A percentile compares a stretch with the other conserved stretches of the same genome.
These are phyloP conservation scores for Epirrhoe alternata DNA, from an alignment of 2,888 invertebrate species.

Conservation along the genomic window DNA sequence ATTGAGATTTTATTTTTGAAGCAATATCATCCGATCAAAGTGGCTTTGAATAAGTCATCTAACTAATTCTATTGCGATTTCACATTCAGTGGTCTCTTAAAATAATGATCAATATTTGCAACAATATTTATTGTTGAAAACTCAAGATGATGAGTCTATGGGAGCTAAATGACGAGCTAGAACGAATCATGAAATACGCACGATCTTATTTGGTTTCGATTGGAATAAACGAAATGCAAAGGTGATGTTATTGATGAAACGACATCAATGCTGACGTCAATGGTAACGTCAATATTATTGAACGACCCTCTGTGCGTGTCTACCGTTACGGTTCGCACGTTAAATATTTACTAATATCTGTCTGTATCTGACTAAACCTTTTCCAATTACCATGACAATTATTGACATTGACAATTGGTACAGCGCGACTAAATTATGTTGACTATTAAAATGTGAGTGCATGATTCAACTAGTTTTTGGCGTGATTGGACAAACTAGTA, in stretches of 20 bases:
- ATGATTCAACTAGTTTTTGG: no score
- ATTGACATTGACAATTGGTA: slow-evolving; percentile 2
- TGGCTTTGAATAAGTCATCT: background rate
- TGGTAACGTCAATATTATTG: background rate
- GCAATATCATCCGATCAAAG: background rate
- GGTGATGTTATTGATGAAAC: background rate
- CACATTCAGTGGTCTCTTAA: background rate
- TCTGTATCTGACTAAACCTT: background rate
- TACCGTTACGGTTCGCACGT: background rate
- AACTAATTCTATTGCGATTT: no score
- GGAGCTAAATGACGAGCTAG: background rate
- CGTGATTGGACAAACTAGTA: no score
- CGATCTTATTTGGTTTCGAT: background rate
- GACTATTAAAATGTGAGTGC: no score
- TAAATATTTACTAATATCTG: background rate
- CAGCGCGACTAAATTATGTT: background rate
- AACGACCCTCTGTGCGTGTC: background rate
- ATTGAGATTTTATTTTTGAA: no score
- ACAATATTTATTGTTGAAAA: background rate
- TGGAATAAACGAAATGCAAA: background rate
- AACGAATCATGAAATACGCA: background rate
- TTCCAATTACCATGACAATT: background rate
- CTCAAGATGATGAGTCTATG: background rate
- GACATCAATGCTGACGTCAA: background rate
- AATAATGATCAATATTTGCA: background rate